Evolutionary conservation across 2,797 vertebrate species (phyloP).

Genomic region (Hippocampus kuda): DNA sequence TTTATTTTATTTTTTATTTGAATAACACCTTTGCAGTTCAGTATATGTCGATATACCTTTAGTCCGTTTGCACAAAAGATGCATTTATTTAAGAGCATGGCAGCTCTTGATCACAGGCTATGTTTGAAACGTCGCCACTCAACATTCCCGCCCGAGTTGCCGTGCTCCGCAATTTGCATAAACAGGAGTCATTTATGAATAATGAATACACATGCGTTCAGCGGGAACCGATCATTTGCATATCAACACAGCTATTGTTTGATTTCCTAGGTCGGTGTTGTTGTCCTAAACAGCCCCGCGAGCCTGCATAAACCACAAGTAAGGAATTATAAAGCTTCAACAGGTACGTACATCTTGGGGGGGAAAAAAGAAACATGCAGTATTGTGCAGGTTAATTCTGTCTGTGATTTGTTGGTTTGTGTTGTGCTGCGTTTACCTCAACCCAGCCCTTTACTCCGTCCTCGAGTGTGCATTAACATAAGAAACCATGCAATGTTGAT

Average conservation of each 20-base stretch:
- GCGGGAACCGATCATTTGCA: constrained; percentile 85
- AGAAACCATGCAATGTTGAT: constrained; percentile 87
- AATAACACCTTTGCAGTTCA: neutral
- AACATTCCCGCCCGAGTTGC: constrained; percentile 58
- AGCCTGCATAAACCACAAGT: constrained; percentile 72
- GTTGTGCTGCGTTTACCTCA: constrained; percentile 32
- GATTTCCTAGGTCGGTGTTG: constrained; percentile 71
- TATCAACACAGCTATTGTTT: constrained; percentile 83
- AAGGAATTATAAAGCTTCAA: constrained; percentile 54
- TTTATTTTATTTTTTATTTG: too few relatives aligned
- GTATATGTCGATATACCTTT: neutral
- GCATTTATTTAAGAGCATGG: neutral
- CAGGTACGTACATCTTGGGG: constrained; percentile 61
- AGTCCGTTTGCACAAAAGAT: neutral
- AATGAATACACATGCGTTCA: constrained; percentile 90
- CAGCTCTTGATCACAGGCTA: constrained; percentile 39
- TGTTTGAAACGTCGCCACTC: constrained; percentile 51
- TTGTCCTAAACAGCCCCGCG: constrained; percentile 68
- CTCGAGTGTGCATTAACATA: constrained; percentile 82
- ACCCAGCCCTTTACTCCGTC: constrained; percentile 51
- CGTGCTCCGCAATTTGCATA: constrained; percentile 81
- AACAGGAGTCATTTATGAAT: constrained; percentile 96
- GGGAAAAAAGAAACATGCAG: constrained; percentile 10
- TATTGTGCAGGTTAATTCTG: neutral
- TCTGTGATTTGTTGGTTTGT: constrained; percentile 22